Base-by-base conservation (phyloP, 2,888 invertebrate genomes). In the Cosmia pyralina region DNA sequence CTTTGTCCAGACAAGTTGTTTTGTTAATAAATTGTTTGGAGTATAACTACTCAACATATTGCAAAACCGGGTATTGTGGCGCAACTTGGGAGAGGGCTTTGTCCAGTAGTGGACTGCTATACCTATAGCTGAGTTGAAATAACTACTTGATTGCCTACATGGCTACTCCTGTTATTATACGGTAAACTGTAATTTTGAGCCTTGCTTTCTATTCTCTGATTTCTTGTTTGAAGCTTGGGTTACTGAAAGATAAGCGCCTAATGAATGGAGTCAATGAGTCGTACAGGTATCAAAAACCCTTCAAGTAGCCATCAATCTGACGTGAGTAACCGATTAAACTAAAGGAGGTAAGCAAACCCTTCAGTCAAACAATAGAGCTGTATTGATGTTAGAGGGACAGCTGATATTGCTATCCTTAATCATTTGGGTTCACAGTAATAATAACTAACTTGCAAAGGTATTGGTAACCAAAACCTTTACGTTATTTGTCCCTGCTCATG, bases 331-430 rank as follows among this genome's bases (percentile, higher is more conserved):
- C 34, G 53, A 82, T 77, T 69, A 28, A 44, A 75, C 55, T 53
- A 69, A 78, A 78, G 50, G 50, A 58, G 46, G 28, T 22, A 78
- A 52, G 50, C 44, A 52, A 28, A 66, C 75, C 65, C 75, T 65
- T 80, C 22, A 65, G 48, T 22, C 19, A 50, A 53, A 77, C 74
- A 74, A 80, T 65, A 60, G 50, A 65, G 13, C 74, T 65, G 41
- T 64, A 38, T 58, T 59, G 63, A 60, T 63, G 34, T 53, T 57
- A 55, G 60, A 74, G 55, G 53, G 48, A 60, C 19, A 22, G 46
- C 28, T 63, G 19, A 69, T 69, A 38, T 50, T 44, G 41, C 22
- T 19, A 22, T 48, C 41, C 15, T 57, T n/a, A 48, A 55, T 77
- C 44, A 57, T 50, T 41, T 68, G 28, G 46, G 7, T 69, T 17